These are phyloP conservation scores for Drosophila auraria DNA, from an alignment of 1,140 invertebrate genomes.

Conservation along the genomic window DNA sequence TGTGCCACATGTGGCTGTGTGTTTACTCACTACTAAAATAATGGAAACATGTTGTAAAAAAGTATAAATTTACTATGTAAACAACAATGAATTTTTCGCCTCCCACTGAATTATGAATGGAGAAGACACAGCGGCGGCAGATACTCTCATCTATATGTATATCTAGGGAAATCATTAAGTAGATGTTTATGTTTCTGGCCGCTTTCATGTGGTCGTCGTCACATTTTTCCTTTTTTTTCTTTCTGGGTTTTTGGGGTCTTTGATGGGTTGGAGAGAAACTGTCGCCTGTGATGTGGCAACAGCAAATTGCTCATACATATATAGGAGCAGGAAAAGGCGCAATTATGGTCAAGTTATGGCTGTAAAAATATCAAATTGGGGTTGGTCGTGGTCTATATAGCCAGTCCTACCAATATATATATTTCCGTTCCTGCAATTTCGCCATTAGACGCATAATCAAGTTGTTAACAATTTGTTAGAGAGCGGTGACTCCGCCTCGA, in stretches of 20 bases:
- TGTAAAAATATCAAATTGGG: slow-evolving; percentile 60
- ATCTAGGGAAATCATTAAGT: slow-evolving; percentile 73
- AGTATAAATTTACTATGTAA: slow-evolving; percentile 84
- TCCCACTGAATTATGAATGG: slow-evolving; percentile 71
- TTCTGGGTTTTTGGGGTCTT: slow-evolving; percentile 37
- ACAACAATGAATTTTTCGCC: slow-evolving; percentile 62
- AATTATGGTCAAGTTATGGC: slow-evolving; percentile 76
- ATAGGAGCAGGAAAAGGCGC: slow-evolving; percentile 21
- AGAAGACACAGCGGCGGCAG: slow-evolving; percentile 42
- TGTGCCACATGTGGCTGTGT: slow-evolving; percentile 59
- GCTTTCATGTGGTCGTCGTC: slow-evolving; percentile 81
- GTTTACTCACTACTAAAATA: slow-evolving; percentile 84
- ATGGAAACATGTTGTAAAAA: slow-evolving; percentile 82
- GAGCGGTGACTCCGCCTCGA: slow-evolving; percentile 58
- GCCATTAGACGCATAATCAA: slow-evolving; percentile 79
- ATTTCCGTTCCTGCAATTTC: slow-evolving; percentile 62
- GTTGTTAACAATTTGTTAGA: slow-evolving; percentile 79
- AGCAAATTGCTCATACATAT: slow-evolving; percentile 56
- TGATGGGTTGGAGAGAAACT: slow-evolving; percentile 51
- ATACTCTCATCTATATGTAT: slow-evolving; percentile 13
- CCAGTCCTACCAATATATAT: neutral
- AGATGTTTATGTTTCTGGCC: slow-evolving; percentile 73
- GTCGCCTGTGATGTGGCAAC: slow-evolving; percentile 74
- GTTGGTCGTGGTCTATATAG: slow-evolving; percentile 42
- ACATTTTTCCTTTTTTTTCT: slow-evolving; percentile 50